Conservation (phyloP, 2,888 invertebrate genomes). For the Cerastoderma edule region DNA sequence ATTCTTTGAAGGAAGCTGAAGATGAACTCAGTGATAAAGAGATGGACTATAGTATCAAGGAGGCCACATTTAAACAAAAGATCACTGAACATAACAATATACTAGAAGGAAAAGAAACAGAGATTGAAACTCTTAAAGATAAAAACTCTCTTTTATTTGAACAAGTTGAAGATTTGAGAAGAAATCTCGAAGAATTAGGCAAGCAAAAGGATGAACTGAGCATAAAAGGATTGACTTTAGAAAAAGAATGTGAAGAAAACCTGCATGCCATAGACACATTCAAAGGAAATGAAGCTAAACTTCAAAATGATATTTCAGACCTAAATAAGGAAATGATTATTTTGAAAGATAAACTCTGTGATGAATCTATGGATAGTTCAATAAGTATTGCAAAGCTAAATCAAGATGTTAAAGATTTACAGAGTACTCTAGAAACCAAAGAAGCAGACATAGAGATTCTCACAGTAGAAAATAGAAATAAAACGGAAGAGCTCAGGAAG, state of each 20-base stretch:
- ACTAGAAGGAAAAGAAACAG: constrained; percentile 1
- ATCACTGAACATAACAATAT: constrained; percentile 3
- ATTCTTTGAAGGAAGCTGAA: constrained; percentile 5
- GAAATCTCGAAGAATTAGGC: constrained; percentile 22
- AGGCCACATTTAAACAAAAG: constrained; percentile 6
- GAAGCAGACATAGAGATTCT: constrained; percentile 20
- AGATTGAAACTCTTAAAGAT: neutral
- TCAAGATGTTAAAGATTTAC: constrained; percentile 42
- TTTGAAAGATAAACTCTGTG: constrained; percentile 53
- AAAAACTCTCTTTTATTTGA: neutral
- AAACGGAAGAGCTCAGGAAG: neutral
- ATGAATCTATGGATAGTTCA: constrained; percentile 47
- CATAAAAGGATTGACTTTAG: constrained; percentile 12
- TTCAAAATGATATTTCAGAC: constrained; percentile 11
- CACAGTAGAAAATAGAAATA: neutral
- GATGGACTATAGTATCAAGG: constrained; percentile 6
- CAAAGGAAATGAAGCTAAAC: constrained; percentile 19
- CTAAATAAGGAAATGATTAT: constrained; percentile 38
- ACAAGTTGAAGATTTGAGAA: constrained; percentile 14
- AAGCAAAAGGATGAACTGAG: constrained; percentile 24
- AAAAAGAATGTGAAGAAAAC: constrained; percentile 34
- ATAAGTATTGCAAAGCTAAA: constrained; percentile 48
- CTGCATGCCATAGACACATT: constrained; percentile 24
- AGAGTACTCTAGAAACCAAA: constrained; percentile 2
- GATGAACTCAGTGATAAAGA: constrained; percentile 12